Percentiles rank a stretch among this genome's conserved stretches.
phyloP scores from a whole-genome alignment of 2,113 vertebrate genomes.

The Oreotrochilus melanogaster region DNA sequence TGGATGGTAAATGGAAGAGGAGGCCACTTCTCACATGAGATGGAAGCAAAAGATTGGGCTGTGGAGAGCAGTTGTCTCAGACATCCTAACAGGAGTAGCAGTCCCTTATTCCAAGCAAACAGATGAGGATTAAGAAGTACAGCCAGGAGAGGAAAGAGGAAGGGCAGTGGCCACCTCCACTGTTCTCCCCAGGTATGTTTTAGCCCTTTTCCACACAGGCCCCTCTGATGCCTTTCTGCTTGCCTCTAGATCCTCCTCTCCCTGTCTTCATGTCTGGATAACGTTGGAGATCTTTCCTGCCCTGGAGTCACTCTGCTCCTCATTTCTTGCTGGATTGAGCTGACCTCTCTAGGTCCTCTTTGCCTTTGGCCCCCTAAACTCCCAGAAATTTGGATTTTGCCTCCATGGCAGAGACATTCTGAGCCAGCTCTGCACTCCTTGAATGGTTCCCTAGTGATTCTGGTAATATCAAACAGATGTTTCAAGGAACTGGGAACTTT shows the following conservation, averaged over 20 bases:
- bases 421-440: constrained; percentile 23
- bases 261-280: not conserved
- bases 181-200: not conserved
- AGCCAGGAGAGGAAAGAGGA: not conserved
- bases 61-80: not conserved
- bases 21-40: fast-evolving
- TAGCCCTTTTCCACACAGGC: not conserved
- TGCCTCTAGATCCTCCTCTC: not conserved
- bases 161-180: not conserved
- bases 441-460: constrained; percentile 26
- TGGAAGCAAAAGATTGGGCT: not conserved
- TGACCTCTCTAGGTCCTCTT: not conserved
- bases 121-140: not conserved
- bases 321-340: not conserved
- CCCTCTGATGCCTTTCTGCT: not conserved
- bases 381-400: not conserved
- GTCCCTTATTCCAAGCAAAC: not conserved
- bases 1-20: not conserved
- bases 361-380: not conserved
- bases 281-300: not conserved
- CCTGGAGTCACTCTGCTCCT: not conserved
- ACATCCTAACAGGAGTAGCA: not conserved
- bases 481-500: constrained; percentile 49
- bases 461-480: constrained; percentile 67
- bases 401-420: not conserved